Evolutionary conservation across 2,797 vertebrate species (phyloP).

Genomic region (Enoplosus armatus): DNA sequence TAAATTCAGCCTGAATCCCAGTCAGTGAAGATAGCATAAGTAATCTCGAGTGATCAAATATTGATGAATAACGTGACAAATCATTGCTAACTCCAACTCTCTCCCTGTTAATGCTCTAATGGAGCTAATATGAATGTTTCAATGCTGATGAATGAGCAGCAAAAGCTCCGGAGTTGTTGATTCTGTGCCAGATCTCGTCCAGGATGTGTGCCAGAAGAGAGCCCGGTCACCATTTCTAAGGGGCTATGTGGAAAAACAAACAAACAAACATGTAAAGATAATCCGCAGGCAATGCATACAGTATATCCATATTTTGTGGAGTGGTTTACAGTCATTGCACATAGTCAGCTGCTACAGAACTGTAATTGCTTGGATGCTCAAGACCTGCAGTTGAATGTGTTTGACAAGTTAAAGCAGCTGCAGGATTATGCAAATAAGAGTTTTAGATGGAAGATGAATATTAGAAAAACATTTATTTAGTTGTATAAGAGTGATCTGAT

Average conservation of each 20-base stretch:
- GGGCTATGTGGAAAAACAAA: slow-evolving; percentile 16
- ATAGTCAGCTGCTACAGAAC: slow-evolving; percentile 36
- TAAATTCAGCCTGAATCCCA: slow-evolving; percentile 50
- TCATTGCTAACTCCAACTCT: slow-evolving; percentile 34
- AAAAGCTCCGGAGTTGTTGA: slow-evolving; percentile 26
- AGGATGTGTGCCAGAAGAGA: slow-evolving; percentile 41
- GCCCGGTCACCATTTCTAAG: slow-evolving; percentile 20
- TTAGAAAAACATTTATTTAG: slow-evolving; percentile 6
- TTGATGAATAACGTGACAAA: slow-evolving; percentile 62
- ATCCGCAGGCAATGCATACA: neutral
- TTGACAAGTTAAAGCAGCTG: slow-evolving; percentile 39
- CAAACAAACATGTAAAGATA: neutral
- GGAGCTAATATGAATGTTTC: slow-evolving; percentile 49
- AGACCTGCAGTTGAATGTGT: slow-evolving; percentile 20
- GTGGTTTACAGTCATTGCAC: slow-evolving; percentile 29
- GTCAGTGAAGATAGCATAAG: slow-evolving; percentile 48
- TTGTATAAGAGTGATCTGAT: slow-evolving; percentile 1
- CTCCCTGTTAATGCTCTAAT: slow-evolving; percentile 35
- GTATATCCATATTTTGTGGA: slow-evolving; percentile 9
- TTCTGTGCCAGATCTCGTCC: slow-evolving; percentile 28
- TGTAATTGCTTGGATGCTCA: slow-evolving; percentile 38
- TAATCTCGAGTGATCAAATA: slow-evolving; percentile 61
- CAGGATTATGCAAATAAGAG: slow-evolving; percentile 27
- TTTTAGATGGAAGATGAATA: slow-evolving; percentile 22
- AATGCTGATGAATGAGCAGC: slow-evolving; percentile 47